A percentile compares a stretch with the other conserved stretches of the same genome.
Conservation (phyloP, 2,113 vertebrate genomes). For the Callionymus lyra region DNA sequence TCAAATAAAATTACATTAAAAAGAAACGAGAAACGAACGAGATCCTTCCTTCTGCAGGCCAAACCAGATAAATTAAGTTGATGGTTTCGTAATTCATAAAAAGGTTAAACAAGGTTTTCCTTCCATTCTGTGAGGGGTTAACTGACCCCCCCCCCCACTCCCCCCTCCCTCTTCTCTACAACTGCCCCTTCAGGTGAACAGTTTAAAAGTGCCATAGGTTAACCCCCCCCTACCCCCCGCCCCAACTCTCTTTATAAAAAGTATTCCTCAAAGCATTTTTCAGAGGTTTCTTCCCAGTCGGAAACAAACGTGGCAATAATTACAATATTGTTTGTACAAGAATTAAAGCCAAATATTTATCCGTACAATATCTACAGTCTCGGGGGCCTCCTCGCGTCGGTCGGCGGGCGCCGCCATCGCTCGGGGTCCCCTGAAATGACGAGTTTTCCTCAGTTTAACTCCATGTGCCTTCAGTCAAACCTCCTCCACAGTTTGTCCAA, state of each 20-base stretch:
- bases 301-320: conserved; percentile 58
- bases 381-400: conserved; percentile 19
- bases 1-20: conserved; percentile 41
- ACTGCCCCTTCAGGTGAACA: conserved; percentile 49
- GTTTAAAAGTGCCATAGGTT: conserved; percentile 61
- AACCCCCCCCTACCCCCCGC: conserved; percentile 12
- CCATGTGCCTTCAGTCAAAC: conserved; percentile 55
- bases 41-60: conserved; percentile 35
- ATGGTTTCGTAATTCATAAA: conserved; percentile 43
- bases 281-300: conserved; percentile 44
- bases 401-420: conserved; percentile 39
- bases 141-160: conserved; percentile 17
- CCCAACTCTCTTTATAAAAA: conserved; percentile 22
- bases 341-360: conserved; percentile 60
- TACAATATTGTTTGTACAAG: conserved; percentile 75
- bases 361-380: conserved; percentile 71
- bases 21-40: conserved; percentile 18
- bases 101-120: conserved; percentile 23
- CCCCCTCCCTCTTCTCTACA: conserved; percentile 26
- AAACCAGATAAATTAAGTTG: conserved; percentile 35
- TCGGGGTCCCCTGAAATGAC: conserved; percentile 53
- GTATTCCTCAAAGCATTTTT: conserved; percentile 46
- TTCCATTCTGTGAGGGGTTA: conserved; percentile 24
- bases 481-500: conserved; percentile 62
- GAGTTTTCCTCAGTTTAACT: conserved; percentile 59